phyloP scores from a whole-genome alignment of 1,140 invertebrate species.

The Hylyphantes graminicola region DNA sequence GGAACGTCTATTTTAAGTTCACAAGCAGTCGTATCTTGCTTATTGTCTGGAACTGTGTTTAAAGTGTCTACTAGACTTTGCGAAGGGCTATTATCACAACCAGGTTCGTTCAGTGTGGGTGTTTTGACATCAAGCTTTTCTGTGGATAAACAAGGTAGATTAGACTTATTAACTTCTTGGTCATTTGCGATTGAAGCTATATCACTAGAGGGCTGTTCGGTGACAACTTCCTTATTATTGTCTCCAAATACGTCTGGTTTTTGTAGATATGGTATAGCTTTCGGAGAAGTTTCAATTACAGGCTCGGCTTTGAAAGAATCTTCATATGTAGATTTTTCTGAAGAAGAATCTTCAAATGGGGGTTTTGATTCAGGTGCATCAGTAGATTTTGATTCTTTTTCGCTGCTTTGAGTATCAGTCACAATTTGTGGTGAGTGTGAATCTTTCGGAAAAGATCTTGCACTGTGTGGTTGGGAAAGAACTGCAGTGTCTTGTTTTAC shows the following conservation, averaged over 20 bases:
- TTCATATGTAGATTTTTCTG: background rate
- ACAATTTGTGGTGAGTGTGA: background rate
- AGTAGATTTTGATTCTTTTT: background rate
- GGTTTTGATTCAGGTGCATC: background rate
- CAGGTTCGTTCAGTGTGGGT: background rate
- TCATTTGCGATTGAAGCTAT: background rate
- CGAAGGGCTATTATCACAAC: background rate
- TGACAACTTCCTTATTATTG: background rate
- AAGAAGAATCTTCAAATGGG: background rate
- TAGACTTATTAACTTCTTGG: background rate
- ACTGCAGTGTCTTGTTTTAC: constrained; percentile 23
- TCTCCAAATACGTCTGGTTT: background rate
- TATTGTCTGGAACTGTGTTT: too few relatives aligned
- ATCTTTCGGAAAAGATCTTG: constrained; percentile 48
- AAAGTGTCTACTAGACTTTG: too few relatives aligned
- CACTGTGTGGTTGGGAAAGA: constrained; percentile 45
- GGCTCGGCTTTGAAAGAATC: background rate
- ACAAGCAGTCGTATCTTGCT: background rate
- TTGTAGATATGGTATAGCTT: background rate
- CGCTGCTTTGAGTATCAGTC: background rate
- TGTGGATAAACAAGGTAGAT: background rate
- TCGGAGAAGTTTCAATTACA: background rate
- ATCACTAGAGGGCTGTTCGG: constrained; percentile 23
- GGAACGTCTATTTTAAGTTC: background rate
- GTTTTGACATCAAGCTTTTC: constrained; percentile 12